Conservation (phyloP, 2,888 invertebrate genomes). For the Campoletis raptor region DNA sequence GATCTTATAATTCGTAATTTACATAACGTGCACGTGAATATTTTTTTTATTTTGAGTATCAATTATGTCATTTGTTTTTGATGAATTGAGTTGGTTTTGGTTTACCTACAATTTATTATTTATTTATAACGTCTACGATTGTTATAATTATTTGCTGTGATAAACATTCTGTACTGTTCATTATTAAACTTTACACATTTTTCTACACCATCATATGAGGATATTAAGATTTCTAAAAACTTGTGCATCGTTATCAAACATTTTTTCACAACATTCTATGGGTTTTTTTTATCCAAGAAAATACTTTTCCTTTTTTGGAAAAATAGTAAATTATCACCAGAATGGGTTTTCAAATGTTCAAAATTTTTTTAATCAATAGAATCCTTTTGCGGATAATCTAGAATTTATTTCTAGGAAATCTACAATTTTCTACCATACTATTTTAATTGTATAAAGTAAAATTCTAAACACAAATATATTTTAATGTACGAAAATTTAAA, state of each 20-base stretch:
- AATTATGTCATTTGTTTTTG: neutral
- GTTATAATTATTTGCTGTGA: neutral
- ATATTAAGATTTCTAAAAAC: neutral
- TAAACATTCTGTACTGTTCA: neutral
- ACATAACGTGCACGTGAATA: neutral
- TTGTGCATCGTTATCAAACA: neutral
- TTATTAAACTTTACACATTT: neutral
- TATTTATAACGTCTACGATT: neutral
- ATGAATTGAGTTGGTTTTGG: neutral
- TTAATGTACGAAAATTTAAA: neutral
- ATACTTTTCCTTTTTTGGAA: neutral
- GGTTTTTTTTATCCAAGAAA: neutral
- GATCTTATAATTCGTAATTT: neutral
- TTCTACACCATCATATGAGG: neutral
- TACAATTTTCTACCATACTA: no score
- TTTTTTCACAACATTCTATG: neutral
- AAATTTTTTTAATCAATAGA: no score
- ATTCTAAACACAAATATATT: neutral
- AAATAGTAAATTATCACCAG: no score
- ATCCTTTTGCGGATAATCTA: no score
- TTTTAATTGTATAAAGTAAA: no score
- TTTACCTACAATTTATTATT: neutral
- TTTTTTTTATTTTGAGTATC: neutral
- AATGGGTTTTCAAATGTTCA: no score
- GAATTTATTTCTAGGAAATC: no score